These are phyloP conservation scores for Diloba caeruleocephala DNA, from an alignment of 2,888 invertebrate genomes.

Conservation along the genomic window DNA sequence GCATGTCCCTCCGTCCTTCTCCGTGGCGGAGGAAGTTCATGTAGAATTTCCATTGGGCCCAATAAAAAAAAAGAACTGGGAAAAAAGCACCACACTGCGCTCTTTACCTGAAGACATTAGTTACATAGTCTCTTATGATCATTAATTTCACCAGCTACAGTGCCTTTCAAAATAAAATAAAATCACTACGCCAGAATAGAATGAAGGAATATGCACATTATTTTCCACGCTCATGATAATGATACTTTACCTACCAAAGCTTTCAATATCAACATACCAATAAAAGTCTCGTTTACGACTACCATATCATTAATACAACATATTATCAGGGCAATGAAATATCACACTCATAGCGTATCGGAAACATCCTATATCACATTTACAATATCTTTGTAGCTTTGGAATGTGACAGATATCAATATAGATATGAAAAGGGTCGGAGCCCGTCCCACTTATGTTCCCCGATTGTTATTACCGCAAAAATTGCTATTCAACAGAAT, in stretches of 20 bases:
- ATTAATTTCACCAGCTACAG: too few relatives aligned
- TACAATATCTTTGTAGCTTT: constrained; percentile 59
- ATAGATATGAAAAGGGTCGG: constrained; percentile 76
- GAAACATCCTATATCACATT: constrained; percentile 57
- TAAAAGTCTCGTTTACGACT: constrained; percentile 22
- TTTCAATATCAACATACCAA: constrained; percentile 4
- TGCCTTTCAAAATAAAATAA: too few relatives aligned
- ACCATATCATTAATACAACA: constrained; percentile 36
- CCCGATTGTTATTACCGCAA: constrained; percentile 80
- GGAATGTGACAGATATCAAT: constrained; percentile 75
- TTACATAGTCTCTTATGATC: too few relatives aligned
- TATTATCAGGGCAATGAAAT: constrained; percentile 43
- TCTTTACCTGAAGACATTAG: too few relatives aligned
- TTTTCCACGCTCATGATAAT: too few relatives aligned
- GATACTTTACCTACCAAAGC: neutral
- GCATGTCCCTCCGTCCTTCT: too few relatives aligned
- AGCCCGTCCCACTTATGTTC: constrained; percentile 72
- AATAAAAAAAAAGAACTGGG: too few relatives aligned
- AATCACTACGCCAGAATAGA: too few relatives aligned
- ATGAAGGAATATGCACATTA: too few relatives aligned
- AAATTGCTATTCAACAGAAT: constrained; percentile 78
- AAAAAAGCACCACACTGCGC: too few relatives aligned
- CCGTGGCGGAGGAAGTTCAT: too few relatives aligned
- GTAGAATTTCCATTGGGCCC: too few relatives aligned
- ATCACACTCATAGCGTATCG: constrained; percentile 38